Evolutionary conservation across 2,888 invertebrate species (phyloP).

Genomic region (Melanostoma scalare): DNA sequence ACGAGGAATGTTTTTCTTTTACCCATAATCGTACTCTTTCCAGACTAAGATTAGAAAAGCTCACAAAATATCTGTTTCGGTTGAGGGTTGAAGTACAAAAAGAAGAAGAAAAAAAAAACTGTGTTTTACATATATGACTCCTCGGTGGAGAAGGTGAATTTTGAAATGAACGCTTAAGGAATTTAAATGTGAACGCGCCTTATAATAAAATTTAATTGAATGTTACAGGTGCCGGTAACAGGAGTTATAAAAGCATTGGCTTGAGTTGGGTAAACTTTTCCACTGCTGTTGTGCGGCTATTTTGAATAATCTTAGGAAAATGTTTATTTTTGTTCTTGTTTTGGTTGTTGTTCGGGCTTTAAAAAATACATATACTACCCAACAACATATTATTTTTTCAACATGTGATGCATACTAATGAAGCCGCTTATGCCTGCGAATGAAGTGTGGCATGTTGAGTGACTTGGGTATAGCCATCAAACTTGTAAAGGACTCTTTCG

Average conservation of each 20-base stretch:
- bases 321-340: conserved; percentile 41
- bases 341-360: conserved; percentile 39
- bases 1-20: conserved; percentile 12
- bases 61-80: conserved; percentile 17
- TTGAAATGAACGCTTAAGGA: conserved; percentile 62
- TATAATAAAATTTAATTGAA: conserved; percentile 68
- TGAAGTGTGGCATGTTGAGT: conserved; percentile 34
- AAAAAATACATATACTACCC: conserved; percentile 17
- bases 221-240: conserved; percentile 67
- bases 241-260: conserved; percentile 47
- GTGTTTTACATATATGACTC: conserved; percentile 17
- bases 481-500: conserved; percentile 8
- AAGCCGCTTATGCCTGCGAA: conserved; percentile 23
- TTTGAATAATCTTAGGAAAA: conserved; percentile 59
- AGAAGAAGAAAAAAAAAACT: conserved; percentile 12
- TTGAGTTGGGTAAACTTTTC: conserved; percentile 53
- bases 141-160: conserved; percentile 24
- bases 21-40: conserved; percentile 10
- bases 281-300: conserved; percentile 20
- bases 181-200: conserved; percentile 61
- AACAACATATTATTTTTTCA: conserved; percentile 48
- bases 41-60: conserved; percentile 6
- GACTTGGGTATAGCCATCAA: background rate
- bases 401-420: conserved; percentile 50
- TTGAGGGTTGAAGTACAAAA: background rate